phyloP scores from a whole-genome alignment of 2,888 invertebrate species.

The Pandemis cinnamomeana region DNA sequence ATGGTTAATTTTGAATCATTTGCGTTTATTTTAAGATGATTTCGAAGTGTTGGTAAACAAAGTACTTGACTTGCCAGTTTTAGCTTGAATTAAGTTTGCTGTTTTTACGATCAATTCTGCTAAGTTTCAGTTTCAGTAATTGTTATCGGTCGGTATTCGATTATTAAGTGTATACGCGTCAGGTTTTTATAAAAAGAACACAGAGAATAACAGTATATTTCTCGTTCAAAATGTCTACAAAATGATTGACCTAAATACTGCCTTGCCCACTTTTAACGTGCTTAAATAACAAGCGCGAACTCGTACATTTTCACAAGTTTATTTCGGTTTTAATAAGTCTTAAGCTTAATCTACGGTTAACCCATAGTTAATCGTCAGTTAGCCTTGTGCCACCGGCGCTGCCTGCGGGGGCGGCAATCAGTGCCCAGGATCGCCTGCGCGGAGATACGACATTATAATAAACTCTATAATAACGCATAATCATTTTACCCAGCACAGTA shows the following conservation, averaged over 20 bases:
- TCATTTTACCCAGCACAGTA: background rate
- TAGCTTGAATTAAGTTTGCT: background rate
- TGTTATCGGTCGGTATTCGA: too few relatives aligned
- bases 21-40: background rate
- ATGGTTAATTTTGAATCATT: background rate
- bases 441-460: slow-evolving; percentile 41
- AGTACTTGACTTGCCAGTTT: background rate
- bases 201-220: too few relatives aligned
- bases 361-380: background rate
- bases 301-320: too few relatives aligned
- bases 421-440: slow-evolving; percentile 39
- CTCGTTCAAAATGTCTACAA: too few relatives aligned
- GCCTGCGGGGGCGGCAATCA: slow-evolving; percentile 43
- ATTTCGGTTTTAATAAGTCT: too few relatives aligned
- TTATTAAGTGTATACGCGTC: too few relatives aligned
- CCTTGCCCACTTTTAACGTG: too few relatives aligned
- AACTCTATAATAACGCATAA: slow-evolving; percentile 25
- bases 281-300: too few relatives aligned
- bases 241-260: too few relatives aligned
- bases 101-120: background rate
- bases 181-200: too few relatives aligned
- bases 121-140: too few relatives aligned
- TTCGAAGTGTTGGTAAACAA: background rate
- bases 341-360: background rate
- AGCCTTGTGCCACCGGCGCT: slow-evolving; percentile 22